Evolutionary conservation across 2,888 invertebrate genomes (phyloP).

Genomic region (Belgica antarctica): DNA sequence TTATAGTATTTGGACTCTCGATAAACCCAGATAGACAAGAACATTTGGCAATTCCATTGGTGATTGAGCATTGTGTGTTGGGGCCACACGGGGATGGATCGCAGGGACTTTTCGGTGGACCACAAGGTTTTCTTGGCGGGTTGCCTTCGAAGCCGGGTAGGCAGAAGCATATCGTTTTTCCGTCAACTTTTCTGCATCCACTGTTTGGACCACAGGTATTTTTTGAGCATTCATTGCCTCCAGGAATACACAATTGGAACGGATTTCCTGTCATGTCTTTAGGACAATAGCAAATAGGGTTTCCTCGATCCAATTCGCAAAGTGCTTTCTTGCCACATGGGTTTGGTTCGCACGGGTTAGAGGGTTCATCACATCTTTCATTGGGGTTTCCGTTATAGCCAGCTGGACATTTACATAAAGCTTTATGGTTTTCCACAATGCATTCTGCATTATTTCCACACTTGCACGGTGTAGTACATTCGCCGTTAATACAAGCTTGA

Average conservation of each 20-base stretch:
- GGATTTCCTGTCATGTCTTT: conserved; percentile 89
- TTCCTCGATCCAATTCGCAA: conserved; percentile 80
- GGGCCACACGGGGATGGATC: conserved; percentile 84
- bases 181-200: conserved; percentile 73
- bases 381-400: conserved; percentile 79
- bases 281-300: conserved; percentile 85
- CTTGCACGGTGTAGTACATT: conserved; percentile 73
- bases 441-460: conserved; percentile 80
- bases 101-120: conserved; percentile 74
- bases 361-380: conserved; percentile 68
- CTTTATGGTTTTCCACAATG: conserved; percentile 74
- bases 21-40: conserved; percentile 79
- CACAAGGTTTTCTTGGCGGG: conserved; percentile 71
- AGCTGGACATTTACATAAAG: conserved; percentile 76
- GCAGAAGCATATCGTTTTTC: conserved; percentile 81
- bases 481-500: conserved; percentile 74
- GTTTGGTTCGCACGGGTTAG: conserved; percentile 76
- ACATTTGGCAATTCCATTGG: conserved; percentile 82
- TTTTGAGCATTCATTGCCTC: conserved; percentile 78
- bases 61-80: conserved; percentile 77
- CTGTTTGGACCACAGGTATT: conserved; percentile 83
- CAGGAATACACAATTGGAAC: conserved; percentile 84
- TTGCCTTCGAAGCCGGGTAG: conserved; percentile 82
- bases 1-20: conserved; percentile 82
- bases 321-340: conserved; percentile 84